Percentiles rank a stretch among this genome's conserved stretches.
Conservation (phyloP, 2,797 vertebrate species). For the Pseudomugil tenellus region DNA sequence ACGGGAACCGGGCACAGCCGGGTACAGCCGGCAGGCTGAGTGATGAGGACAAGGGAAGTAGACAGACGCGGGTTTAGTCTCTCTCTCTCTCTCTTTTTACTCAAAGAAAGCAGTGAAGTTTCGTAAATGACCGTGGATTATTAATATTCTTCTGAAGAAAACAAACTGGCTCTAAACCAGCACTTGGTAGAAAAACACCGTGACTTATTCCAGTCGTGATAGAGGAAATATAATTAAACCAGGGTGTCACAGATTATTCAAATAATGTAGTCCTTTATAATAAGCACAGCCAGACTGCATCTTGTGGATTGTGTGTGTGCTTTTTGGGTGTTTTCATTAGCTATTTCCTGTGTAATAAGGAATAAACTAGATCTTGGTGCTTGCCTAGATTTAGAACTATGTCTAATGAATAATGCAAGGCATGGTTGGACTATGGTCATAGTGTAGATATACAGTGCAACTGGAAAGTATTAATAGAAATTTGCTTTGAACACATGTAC, state of each 20-base stretch:
- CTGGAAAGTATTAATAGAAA: too few relatives aligned
- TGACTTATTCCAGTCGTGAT: neutral
- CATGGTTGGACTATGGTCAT: neutral
- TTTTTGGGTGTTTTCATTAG: neutral
- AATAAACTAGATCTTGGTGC: neutral
- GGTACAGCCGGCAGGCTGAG: conserved; percentile 8
- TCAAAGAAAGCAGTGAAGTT: neutral
- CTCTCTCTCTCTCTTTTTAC: too few relatives aligned
- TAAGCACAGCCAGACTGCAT: neutral
- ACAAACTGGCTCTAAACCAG: neutral
- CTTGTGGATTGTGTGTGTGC: neutral
- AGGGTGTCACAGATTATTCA: neutral
- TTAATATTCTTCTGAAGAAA: neutral
- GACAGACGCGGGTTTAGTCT: too few relatives aligned
- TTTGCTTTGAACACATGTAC: too few relatives aligned
- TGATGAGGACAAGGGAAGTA: neutral
- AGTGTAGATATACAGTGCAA: too few relatives aligned
- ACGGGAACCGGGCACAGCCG: conserved; percentile 60
- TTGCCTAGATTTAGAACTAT: neutral
- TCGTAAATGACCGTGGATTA: neutral
- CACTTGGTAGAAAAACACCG: neutral
- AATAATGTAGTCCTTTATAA: neutral
- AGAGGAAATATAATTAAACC: neutral
- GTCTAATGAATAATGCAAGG: neutral
- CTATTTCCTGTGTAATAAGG: conserved; percentile 1